Base-by-base conservation (phyloP, 2,888 invertebrate genomes). In the Rhingia campestris region DNA sequence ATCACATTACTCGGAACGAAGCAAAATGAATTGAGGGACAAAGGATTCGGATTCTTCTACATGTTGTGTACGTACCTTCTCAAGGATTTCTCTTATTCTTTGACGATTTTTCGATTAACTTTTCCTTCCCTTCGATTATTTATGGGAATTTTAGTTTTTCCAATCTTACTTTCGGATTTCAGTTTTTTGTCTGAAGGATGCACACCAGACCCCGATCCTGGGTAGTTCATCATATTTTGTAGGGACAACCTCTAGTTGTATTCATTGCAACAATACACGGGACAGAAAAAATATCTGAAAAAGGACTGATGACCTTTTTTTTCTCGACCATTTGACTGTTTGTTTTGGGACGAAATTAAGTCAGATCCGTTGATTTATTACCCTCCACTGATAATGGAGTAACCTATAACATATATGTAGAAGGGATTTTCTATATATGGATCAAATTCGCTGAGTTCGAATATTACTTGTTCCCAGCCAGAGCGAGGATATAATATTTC, bases 1-100 rank as follows among this genome's bases (percentile, higher is more conserved):
- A 84, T 84, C 84, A 80, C 70, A 80, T 84, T 84, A 84, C 80
- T 75, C 49, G 80, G 80, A 80, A 84, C 84, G 80, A 61, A 84
- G 79, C 80, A 70, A 80, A 70, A 84, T 84, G 84, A 84, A 84
- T 84, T 66, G 75, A 69, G 56, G 64, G 64, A 84, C 84, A 84
- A 84, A 84, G 84, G 84, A 84, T 80, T n/a, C 58, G 12, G 45
- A n/a, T 56, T 56, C 61, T 2, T 14, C 14, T 2, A 30, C 30
- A 0, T 53, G 58, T 53, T 51, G 47, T 35, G 70, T 70, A 61
- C 43, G 72, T 81, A 58, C 41, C 70, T 75, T 43, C 69, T 75
- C 69, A 66, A 80, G 66, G 80, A 84, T 75, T 84, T 58, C 59
- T 75, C 39, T 58, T 63, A 49, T 49, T 75, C 49, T 66, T 63